Evolutionary conservation across 1,140 invertebrate genomes (phyloP), one percentile per base, ranked within the genome.

Genomic region (Telenomus remus): DNA sequence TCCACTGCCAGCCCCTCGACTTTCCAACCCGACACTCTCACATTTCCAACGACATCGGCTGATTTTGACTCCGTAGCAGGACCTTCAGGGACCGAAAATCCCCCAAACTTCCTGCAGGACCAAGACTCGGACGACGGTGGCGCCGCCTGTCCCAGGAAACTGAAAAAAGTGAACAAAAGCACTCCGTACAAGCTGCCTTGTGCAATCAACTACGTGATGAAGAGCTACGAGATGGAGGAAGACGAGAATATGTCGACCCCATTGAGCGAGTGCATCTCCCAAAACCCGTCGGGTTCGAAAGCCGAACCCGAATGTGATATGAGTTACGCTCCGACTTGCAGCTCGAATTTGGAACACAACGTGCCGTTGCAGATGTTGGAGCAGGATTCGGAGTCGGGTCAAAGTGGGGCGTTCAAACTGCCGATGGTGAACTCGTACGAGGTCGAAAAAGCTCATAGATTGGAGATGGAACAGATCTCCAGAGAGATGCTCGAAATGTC

Each of bases 181-280:
- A 84, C 84, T 49, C 79, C 83, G 5, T 85, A 83, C 59, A 84
- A 84, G 81, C 70, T 88, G 60, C 84, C 86, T 65, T 85, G 85
- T 69, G 73, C 85, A 19, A 77, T 84, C 10, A 87, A 85, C 48
- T 73, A 73, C 75, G 69, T 85, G n/a, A 79, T 84, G 12, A 83
- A 79, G 15, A 70, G 57, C 44, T 61, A 60, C 33, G 68, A 66
- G 13, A 69, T 59, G 4, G 50, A 70, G 2, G n/a, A n/a, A n/a
- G 63, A 63, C 5, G 57, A 56, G 10, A 11, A 13, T 0, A 46
- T 54, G 4, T 39, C 60, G 2, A 72, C 64, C 11, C 43, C 73
- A 1, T 9, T 57, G 6, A 61, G 68, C 11, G 55, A 76, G 4
- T 57, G 59, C 27, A 33, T 47, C 0, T 59, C 48, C 12, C 43